A percentile compares a stretch with the other conserved stretches of the same genome.
Conservation (phyloP, 2,797 vertebrate species). For the Cryptoblepharus egeriae region DNA sequence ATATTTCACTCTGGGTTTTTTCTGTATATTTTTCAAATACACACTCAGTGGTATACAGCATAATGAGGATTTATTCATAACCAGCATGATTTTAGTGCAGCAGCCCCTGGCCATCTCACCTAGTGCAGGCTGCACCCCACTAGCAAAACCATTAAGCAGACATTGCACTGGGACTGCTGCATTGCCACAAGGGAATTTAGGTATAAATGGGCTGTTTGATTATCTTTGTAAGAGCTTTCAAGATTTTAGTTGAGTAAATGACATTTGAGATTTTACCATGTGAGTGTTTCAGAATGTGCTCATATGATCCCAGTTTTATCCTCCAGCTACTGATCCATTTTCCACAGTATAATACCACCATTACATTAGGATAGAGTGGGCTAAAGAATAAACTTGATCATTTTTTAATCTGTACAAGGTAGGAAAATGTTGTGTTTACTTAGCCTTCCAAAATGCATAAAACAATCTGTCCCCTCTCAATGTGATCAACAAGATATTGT, state of each 20-base stretch:
- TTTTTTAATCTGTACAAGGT: background rate
- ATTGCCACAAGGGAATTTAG: too few relatives aligned
- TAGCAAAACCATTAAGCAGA: too few relatives aligned
- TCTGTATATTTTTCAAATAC: too few relatives aligned
- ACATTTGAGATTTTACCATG: background rate
- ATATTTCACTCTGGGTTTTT: too few relatives aligned
- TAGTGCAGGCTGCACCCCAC: too few relatives aligned
- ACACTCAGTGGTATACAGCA: too few relatives aligned
- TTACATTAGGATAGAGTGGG: background rate
- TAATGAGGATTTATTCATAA: too few relatives aligned
- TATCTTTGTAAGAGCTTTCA: background rate
- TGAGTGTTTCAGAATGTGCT: background rate
- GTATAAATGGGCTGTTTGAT: background rate
- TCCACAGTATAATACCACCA: background rate
- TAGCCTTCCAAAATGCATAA: background rate
- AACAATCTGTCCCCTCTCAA: background rate
- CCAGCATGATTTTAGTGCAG: too few relatives aligned
- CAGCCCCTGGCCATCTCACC: too few relatives aligned
- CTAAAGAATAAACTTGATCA: background rate
- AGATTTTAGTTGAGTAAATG: background rate
- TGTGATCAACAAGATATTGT: background rate
- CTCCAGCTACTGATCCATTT: background rate
- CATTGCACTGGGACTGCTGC: too few relatives aligned
- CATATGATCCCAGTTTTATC: background rate
- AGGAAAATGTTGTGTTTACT: background rate